phyloP scores from a whole-genome alignment of 2,113 vertebrate species.

The Papio anubis region DNA sequence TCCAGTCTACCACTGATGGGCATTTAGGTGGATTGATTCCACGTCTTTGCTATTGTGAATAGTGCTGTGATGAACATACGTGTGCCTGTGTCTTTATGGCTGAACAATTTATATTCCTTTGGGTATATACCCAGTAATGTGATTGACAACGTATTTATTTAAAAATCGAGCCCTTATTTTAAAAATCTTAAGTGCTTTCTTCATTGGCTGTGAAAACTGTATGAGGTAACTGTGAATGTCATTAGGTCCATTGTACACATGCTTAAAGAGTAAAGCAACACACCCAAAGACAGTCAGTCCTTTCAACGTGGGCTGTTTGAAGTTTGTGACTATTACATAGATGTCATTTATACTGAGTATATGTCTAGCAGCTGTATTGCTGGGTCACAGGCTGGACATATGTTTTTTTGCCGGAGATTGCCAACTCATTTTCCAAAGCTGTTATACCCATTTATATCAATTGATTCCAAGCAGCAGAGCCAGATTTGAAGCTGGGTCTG shows the following conservation, averaged over 20 bases:
- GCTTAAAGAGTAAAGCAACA: neutral
- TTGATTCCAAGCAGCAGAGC: neutral
- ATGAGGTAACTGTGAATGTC: accelerated
- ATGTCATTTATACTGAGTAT: no score
- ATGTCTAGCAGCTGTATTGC: neutral
- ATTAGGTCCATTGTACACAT: neutral
- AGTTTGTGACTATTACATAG: neutral
- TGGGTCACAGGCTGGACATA: neutral
- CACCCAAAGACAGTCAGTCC: neutral
- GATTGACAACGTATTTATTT: neutral
- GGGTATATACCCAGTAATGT: no score
- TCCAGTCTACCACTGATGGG: no score
- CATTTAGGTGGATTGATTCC: no score
- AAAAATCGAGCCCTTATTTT: neutral
- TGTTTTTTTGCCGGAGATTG: neutral
- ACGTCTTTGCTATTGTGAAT: no score
- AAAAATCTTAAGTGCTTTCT: neutral
- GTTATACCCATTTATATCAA: neutral
- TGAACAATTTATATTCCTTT: no score
- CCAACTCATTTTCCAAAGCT: neutral
- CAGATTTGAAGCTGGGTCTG: neutral
- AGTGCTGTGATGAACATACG: no score
- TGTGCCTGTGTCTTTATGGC: no score
- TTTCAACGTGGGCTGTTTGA: neutral
- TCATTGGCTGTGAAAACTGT: neutral